Evolutionary conservation across 2,113 vertebrate genomes (phyloP), one percentile per base, ranked within the genome.

Genomic region (Pomatostomus ruficeps): DNA sequence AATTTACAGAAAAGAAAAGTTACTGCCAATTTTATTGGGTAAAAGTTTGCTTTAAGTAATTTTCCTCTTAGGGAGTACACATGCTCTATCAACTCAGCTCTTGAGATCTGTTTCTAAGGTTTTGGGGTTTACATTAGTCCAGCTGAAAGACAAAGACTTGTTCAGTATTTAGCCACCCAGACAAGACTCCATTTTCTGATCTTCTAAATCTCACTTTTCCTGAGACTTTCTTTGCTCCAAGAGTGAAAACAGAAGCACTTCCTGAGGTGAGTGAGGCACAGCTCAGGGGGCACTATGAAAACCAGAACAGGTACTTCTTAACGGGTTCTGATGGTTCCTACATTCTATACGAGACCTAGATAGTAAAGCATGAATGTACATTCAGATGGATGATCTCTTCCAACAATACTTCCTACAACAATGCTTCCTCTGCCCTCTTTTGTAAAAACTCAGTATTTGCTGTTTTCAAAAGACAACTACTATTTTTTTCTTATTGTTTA

Each of bases 111-210:
- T 72, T 92, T 92, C 74, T 84, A 86, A 93, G 46, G n/a, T 40
- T 92, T 90, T 45, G 80, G 33, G n/a, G 23, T 42, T 93, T 90
- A 40, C 14, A n/a, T 86, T 82, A 72, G 66, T 66, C 52, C 38
- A 71, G 20, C 29, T 55, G 49, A 82, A 94, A 46, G 22, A 81
- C 54, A 93, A 88, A 80, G 33, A 36, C 25, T 17, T 16, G 22
- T 46, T 82, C 33, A 62, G 15, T 55, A 51, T 46, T 48, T 54
- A 70, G 18, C 45, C 17, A 3, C 63, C n/a, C 87, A 74, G n/a
- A 51, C 43, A 74, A 88, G 19, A 31, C 31, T 77, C 14, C 26
- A 28, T 36, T 45, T 63, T n/a, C 62, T 45, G 15, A 52, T 91
- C 78, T 52, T 75, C 33, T 73, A 74, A 85, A 73, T 85, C 42